Evolutionary conservation across 2,888 invertebrate genomes (phyloP), one percentile per base, ranked within the genome.

Genomic region (Galerucella pusilla): DNA sequence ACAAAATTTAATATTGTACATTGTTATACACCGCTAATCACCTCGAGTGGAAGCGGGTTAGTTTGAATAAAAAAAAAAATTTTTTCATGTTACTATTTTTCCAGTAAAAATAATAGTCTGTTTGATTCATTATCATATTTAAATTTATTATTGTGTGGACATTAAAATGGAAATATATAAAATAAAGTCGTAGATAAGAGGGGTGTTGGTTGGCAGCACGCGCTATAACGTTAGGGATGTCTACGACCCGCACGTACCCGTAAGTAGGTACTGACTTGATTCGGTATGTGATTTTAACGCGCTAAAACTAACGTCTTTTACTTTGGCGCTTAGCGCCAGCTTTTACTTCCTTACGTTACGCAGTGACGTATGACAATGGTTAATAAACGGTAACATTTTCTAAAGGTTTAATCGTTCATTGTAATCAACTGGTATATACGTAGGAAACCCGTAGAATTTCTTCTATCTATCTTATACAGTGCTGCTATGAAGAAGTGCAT

Each of bases 231-330:
- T 78, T 80, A 79, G 76, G 78, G 77, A 75, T 78, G 79, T 77
- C 77, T 77, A 35, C 60, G 42, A 42, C 60, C 52, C n/a, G 67
- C 66, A 57, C 65, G 57, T 71, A 71, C 67, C 72, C 57, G 61
- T 61, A 67, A 42, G 57, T 63, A 67, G 67, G 76, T 71, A 75
- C 71, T 57, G 75, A 71, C 76, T 72, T 81, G 82, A 83, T 83
- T 80, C 82, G 83, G 79, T 83, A 81, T 76, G 79, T 83, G 83
- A 83, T 83, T 83, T 83, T 81, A 79, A 80, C 80, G 83, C 83
- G 83, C 81, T 84, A 84, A 79, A 79, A 79, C 79, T 83, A 84
- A 84, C 84, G 83, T 82, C 80, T 81, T 78, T 75, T 69, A 73
- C 75, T 74, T 59, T 42, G 68, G 59, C 59, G 42, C 68, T 45